Conservation (phyloP, 1,140 invertebrate genomes). For the Ladona fulva region DNA sequence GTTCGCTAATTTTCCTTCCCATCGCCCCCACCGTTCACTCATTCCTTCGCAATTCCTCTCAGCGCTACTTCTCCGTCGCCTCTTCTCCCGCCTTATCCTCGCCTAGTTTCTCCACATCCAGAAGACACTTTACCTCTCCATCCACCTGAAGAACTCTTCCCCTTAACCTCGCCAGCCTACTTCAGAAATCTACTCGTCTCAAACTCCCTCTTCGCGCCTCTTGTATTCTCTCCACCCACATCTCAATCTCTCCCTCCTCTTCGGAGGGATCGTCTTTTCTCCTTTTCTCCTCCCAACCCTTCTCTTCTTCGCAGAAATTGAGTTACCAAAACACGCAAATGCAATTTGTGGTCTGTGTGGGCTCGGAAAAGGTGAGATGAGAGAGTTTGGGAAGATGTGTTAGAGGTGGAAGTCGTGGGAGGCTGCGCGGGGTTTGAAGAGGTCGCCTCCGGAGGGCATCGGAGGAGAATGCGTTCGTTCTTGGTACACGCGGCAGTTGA, state of each 20-base stretch:
- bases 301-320: neutral
- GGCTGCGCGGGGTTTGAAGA: no score
- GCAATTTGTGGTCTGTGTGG: neutral
- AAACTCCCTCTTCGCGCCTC: neutral
- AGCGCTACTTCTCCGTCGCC: neutral
- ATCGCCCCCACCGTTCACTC: neutral
- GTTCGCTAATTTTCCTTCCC: no score
- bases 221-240: neutral
- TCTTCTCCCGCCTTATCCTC: neutral
- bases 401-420: neutral
- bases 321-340: constrained; percentile 9
- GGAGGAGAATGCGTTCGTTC: no score
- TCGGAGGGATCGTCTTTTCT: neutral
- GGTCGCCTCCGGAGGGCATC: no score
- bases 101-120: neutral
- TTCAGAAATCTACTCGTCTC: neutral
- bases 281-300: neutral
- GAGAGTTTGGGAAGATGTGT: neutral
- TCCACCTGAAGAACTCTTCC: constrained; percentile 2
- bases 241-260: neutral
- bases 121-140: neutral
- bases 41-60: neutral
- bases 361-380: neutral
- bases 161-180: neutral
- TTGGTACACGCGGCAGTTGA: no score